Evolutionary conservation across 2,888 invertebrate genomes (phyloP).

Genomic region (Tipula unca): DNA sequence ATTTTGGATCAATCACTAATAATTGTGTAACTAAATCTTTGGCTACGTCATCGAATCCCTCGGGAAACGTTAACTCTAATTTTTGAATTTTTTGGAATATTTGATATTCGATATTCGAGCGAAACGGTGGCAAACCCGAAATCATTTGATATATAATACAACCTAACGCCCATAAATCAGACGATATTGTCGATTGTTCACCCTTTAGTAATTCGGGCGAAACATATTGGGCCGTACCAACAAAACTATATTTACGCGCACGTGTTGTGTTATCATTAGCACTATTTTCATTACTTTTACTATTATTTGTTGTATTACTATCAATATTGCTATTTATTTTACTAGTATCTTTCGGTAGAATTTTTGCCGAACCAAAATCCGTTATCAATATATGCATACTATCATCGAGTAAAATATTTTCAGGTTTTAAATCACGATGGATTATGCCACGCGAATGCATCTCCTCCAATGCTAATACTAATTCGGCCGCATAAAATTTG

Average conservation of each 20-base stretch:
- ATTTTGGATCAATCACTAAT: constrained; percentile 68
- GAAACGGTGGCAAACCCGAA: constrained; percentile 85
- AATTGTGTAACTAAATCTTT: constrained; percentile 80
- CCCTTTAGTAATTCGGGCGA: constrained; percentile 91
- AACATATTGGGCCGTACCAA: constrained; percentile 98
- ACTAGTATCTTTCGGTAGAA: constrained; percentile 44
- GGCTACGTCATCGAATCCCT: constrained; percentile 79
- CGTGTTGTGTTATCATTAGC: constrained; percentile 25
- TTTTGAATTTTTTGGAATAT: constrained; percentile 93
- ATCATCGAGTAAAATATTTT: constrained; percentile 92
- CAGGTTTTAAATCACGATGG: constrained; percentile 93
- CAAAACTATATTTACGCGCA: constrained; percentile 57
- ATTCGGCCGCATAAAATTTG: constrained; percentile 90
- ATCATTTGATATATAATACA: constrained; percentile 97
- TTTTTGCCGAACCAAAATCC: constrained; percentile 95
- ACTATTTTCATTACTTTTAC: constrained; percentile 26
- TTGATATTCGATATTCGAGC: constrained; percentile 86
- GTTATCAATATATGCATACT: constrained; percentile 94
- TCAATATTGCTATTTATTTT: constrained; percentile 27
- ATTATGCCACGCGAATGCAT: constrained; percentile 82
- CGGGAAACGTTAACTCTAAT: constrained; percentile 85
- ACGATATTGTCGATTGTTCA: constrained; percentile 63
- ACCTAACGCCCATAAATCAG: constrained; percentile 96
- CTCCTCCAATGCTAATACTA: constrained; percentile 83
- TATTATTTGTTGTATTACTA: constrained; percentile 21